Conservation (phyloP, 1,140 invertebrate genomes). For the Neomicropteryx cornuta region DNA sequence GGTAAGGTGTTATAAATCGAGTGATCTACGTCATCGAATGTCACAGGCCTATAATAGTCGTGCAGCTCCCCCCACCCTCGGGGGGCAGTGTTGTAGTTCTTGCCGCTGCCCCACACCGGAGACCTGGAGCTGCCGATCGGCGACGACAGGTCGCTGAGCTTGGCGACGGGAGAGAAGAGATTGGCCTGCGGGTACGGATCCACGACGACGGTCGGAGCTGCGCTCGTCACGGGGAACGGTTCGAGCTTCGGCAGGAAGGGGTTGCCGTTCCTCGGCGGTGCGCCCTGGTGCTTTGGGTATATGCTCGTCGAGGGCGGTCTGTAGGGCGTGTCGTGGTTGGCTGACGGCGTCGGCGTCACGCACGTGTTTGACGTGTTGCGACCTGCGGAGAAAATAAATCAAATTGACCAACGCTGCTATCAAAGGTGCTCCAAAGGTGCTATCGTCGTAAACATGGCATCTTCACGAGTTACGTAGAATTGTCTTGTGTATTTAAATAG, state of each 20-base stretch:
- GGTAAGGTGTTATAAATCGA: constrained; percentile 20
- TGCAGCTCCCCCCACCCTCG: constrained; percentile 60
- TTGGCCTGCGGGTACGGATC: constrained; percentile 29
- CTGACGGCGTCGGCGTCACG: constrained; percentile 34
- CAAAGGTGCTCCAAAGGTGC: too few species aligned
- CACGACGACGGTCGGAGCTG: constrained; percentile 17
- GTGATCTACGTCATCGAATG: constrained; percentile 43
- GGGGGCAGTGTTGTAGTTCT: constrained; percentile 72
- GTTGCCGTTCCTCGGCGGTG: constrained; percentile 36
- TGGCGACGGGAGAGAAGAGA: constrained; percentile 33
- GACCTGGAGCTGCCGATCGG: constrained; percentile 28
- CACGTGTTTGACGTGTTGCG: constrained; percentile 38
- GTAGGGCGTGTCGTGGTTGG: constrained; percentile 38
- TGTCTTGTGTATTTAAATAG: too few species aligned
- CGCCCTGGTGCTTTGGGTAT: constrained; percentile 25
- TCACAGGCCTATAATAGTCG: constrained; percentile 55
- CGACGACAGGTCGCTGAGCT: constrained; percentile 32
- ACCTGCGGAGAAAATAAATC: constrained; percentile 22
- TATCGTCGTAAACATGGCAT: too few species aligned
- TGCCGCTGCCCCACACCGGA: constrained; percentile 27
- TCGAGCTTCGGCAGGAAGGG: constrained; percentile 36
- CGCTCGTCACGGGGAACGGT: constrained; percentile 30
- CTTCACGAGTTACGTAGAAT: too few species aligned
- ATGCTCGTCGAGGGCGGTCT: constrained; percentile 35
- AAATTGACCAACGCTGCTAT: too few species aligned